These are phyloP conservation scores for Pomatorhinus ruficollis DNA, from an alignment of 2,113 vertebrate genomes.

Conservation along the genomic window DNA sequence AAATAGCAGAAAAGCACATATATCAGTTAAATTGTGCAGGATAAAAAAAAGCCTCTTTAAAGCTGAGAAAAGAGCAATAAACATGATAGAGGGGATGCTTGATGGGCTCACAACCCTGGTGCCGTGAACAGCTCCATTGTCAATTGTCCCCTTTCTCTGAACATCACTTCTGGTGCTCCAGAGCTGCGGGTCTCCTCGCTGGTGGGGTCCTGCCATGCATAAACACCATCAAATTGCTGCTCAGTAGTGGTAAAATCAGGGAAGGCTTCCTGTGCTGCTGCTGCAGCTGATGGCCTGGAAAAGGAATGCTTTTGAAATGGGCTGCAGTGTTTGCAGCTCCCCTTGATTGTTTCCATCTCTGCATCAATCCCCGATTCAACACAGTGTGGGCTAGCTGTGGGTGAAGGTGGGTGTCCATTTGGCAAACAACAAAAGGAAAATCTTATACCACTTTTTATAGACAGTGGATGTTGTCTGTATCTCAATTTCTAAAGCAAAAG, in stretches of 20 bases:
- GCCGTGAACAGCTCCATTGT: slow-evolving; percentile 22
- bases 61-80: slow-evolving; percentile 25
- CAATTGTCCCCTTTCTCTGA: slow-evolving; percentile 11
- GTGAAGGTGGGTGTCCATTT: not conserved
- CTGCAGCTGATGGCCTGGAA: slow-evolving; percentile 33
- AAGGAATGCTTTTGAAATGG: slow-evolving; percentile 60
- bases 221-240: slow-evolving; percentile 49
- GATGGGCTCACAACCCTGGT: not conserved
- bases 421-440: not conserved
- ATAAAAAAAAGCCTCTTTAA: slow-evolving; percentile 5
- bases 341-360: slow-evolving; percentile 51
- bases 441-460: not conserved
- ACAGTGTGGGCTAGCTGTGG: not conserved
- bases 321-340: not conserved
- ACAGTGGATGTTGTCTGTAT: not conserved
- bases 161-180: not conserved
- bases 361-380: not conserved
- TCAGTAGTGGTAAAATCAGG: slow-evolving; percentile 5
- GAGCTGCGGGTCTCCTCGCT: not conserved
- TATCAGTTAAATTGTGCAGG: slow-evolving; percentile 5
- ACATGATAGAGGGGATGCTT: not conserved
- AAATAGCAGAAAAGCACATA: not conserved
- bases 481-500: not conserved
- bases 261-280: slow-evolving; percentile 1
- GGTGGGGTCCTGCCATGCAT: not conserved